Evolutionary conservation across 92 coral and sea anemone species (phyloP).

Genomic region (Heliopora coerulea): DNA sequence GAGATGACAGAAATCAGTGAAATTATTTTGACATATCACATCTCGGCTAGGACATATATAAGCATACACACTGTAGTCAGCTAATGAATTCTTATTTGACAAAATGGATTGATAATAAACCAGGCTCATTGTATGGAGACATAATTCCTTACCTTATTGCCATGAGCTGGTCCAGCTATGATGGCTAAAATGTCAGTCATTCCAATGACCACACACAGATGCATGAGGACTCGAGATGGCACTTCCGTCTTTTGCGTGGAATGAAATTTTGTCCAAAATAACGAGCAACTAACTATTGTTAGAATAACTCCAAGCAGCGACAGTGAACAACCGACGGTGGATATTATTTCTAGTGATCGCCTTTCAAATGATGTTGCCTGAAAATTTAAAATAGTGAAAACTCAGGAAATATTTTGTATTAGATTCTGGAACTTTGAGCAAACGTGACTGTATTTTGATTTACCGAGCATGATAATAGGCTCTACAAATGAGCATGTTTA

Average conservation of each 20-base stretch:
- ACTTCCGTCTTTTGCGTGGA: neutral
- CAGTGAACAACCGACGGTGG: constrained; percentile 34
- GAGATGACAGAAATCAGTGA: too few species aligned
- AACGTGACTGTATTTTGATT: too few species aligned
- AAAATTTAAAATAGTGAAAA: too few species aligned
- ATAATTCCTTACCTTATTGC: constrained; percentile 10
- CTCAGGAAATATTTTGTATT: too few species aligned
- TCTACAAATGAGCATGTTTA: too few species aligned
- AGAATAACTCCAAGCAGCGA: constrained; percentile 21
- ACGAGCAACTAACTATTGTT: constrained; percentile 2
- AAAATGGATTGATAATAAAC: too few species aligned
- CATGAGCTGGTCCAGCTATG: constrained; percentile 26
- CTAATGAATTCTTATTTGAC: too few species aligned
- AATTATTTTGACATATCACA: too few species aligned
- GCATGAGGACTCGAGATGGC: constrained; percentile 25
- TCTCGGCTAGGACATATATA: too few species aligned
- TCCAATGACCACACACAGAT: constrained; percentile 32
- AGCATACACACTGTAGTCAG: neutral
- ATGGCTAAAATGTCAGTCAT: constrained; percentile 30
- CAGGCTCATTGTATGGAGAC: too few species aligned
- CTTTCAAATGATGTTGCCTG: neutral
- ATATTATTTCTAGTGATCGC: constrained; percentile 18
- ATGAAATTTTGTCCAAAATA: constrained; percentile 22
- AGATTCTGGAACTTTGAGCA: too few species aligned
- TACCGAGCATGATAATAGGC: too few species aligned